Base-by-base conservation (phyloP, 2,113 vertebrate genomes). In the Tachuris rubrigastra region DNA sequence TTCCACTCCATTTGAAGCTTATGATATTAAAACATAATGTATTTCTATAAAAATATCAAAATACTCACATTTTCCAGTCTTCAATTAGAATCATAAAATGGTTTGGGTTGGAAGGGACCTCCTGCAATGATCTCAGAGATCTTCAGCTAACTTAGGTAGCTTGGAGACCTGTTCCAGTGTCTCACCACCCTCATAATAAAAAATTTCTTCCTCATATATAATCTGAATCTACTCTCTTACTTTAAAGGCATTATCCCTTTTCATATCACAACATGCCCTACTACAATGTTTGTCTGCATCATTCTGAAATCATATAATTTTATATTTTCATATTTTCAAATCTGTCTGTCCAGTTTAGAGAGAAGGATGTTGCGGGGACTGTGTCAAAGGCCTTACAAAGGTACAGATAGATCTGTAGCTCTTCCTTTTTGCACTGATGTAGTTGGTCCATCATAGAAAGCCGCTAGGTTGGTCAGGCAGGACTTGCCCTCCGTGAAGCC, bases 271-370 rank as follows among this genome's bases (percentile, higher is more conserved):
- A 8, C 5, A 52, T 9, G 4, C 10, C 33, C n/a, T 82, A 18
- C n/a, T 47, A n/a, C 53, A 62, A 31, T 21, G 0, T n/a, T 60
- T 53, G 10, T n/a, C n/a, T 2, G 0, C 9, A 31, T 60, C 8
- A 47, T 60, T 53, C 52, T 75, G 21, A 47, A 50, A 41, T 62
- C 17, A 14, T 12, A 28, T 31, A 31, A 15, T 20, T 25, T 46
- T 39, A 12, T 53, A 31, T 75, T 60, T 75, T 25, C 23, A 8
- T n/a, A 17, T n/a, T 60, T 12, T 30, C 24, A 3, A n/a, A 25
- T 35, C 24, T 9, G 5, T 39, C 33, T 74, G 12, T 67, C 28
- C 23, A 27, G 11, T 56, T 80, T 50, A 39, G 44, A 60, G 33
- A 15, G 28, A 14, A 60, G 24, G 28, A 14, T 60, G 16, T 53